Percentiles rank a stretch among this genome's conserved stretches.
Conservation (phyloP, 2,113 vertebrate genomes). For the Chlorodrepanis virens region DNA sequence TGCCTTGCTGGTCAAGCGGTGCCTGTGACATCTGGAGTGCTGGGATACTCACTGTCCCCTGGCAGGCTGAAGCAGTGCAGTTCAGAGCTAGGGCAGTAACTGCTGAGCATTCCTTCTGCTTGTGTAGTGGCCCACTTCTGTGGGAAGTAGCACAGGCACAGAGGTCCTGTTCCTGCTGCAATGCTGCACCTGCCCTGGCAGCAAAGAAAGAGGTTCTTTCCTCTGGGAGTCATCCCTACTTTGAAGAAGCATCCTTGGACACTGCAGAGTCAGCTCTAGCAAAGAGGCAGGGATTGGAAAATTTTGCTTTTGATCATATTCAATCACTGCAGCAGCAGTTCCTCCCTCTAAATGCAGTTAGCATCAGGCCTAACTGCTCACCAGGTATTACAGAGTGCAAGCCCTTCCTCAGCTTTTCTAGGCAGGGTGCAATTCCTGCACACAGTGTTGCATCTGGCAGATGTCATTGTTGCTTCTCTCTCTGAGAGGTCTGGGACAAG, state of each 20-base stretch:
- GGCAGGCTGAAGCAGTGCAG: neutral
- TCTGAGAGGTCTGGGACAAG: neutral
- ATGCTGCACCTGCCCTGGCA: neutral
- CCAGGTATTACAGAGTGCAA: neutral
- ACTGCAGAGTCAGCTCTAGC: neutral
- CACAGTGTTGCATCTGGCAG: accelerated
- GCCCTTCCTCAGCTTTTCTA: neutral
- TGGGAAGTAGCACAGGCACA: neutral
- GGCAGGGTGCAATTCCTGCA: neutral
- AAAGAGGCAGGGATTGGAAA: neutral
- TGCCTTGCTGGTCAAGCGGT: neutral
- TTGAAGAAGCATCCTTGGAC: neutral
- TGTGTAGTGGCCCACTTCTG: neutral
- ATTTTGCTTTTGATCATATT: neutral
- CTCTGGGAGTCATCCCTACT: neutral
- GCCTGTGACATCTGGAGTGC: accelerated
- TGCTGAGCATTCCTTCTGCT: neutral
- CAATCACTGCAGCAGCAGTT: neutral
- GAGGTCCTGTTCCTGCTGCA: neutral
- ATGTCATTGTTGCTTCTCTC: accelerated
- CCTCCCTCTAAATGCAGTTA: neutral
- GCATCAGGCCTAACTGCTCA: neutral
- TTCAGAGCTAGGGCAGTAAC: neutral
- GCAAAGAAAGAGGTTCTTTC: neutral
- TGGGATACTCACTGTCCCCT: neutral